Conservation (phyloP, 1,140 invertebrate species). For the Zophobas morio region DNA sequence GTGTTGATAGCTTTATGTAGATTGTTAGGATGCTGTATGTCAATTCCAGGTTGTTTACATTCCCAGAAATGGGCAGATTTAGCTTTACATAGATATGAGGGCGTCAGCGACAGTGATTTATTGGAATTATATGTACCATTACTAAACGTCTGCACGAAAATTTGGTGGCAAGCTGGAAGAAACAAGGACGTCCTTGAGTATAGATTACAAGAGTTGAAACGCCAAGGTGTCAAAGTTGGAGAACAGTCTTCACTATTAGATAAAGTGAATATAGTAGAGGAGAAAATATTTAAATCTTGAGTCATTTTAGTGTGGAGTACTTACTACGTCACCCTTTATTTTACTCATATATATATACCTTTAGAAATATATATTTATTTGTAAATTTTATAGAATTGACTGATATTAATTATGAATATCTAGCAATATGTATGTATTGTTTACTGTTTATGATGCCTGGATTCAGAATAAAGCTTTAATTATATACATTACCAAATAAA, state of each 20-base stretch:
- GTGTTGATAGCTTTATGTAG: slow-evolving; percentile 81
- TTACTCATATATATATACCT: background rate
- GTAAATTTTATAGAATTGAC: slow-evolving; percentile 25
- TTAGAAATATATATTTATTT: slow-evolving; percentile 15
- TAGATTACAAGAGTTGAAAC: slow-evolving; percentile 73
- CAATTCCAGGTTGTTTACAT: slow-evolving; percentile 70
- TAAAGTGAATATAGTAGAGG: slow-evolving; percentile 53
- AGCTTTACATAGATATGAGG: slow-evolving; percentile 77
- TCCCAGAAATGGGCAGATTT: slow-evolving; percentile 80
- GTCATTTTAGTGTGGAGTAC: slow-evolving; percentile 1
- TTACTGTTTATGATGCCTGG: background rate
- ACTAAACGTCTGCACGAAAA: slow-evolving; percentile 76
- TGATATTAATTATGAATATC: slow-evolving; percentile 1
- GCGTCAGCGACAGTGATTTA: slow-evolving; percentile 77
- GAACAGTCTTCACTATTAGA: slow-evolving; percentile 69
- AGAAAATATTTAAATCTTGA: slow-evolving; percentile 47
- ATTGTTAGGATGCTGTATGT: slow-evolving; percentile 75
- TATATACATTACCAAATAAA: too few species aligned
- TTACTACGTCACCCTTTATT: slow-evolving; percentile 9
- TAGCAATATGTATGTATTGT: background rate
- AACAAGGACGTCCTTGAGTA: slow-evolving; percentile 75
- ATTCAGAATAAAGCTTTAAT: background rate
- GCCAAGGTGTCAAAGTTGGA: slow-evolving; percentile 74
- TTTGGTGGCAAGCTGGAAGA: slow-evolving; percentile 77
- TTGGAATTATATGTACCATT: slow-evolving; percentile 79